Percentiles rank a stretch among this genome's conserved stretches.
Conservation (phyloP, 2,797 vertebrate species). For the Spheniscus humboldti region DNA sequence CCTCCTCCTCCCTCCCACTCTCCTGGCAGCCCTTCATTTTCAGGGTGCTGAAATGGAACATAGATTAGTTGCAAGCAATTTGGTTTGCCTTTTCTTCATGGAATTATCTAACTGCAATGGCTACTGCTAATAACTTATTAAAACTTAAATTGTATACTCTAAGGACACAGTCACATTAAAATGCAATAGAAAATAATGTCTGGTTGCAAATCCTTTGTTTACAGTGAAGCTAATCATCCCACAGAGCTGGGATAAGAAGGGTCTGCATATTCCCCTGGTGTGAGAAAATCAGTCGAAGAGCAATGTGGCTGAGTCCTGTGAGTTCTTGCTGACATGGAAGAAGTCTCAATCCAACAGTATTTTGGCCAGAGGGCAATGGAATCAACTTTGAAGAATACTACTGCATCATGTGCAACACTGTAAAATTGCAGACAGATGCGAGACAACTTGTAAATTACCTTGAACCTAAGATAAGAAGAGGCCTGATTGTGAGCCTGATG, state of each 20-base stretch:
- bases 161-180: neutral
- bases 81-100: neutral
- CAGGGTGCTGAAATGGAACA: neutral
- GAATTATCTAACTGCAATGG: neutral
- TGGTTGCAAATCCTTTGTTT: neutral
- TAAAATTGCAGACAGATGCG: neutral
- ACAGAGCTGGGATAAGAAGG: neutral
- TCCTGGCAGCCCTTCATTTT: neutral
- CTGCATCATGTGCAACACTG: neutral
- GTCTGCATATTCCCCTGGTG: neutral
- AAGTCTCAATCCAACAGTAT: neutral
- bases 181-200: neutral
- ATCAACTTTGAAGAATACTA: neutral
- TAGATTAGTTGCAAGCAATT: neutral
- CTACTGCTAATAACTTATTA: conserved; percentile 11
- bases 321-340: neutral
- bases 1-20: neutral
- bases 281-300: neutral
- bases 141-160: neutral
- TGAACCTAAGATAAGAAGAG: neutral
- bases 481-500: neutral
- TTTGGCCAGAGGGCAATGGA: neutral
- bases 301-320: neutral
- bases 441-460: neutral
- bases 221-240: neutral